Percentiles rank a stretch among this genome's conserved stretches.
Conservation (phyloP, 2,113 vertebrate genomes). For the Rutilus rutilus region DNA sequence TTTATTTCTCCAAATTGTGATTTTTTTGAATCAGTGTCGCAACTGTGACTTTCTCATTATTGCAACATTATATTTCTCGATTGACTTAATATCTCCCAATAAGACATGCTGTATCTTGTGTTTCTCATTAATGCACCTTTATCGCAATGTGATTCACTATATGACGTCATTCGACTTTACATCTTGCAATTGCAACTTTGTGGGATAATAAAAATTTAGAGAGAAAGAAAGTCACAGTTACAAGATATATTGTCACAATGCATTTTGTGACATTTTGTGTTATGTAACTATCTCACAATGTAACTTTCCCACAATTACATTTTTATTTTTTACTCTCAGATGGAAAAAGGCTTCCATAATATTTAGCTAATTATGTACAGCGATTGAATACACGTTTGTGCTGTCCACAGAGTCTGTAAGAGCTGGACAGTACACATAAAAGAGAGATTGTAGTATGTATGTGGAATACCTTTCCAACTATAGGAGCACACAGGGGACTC, state of each 20-base stretch:
- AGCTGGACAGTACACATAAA: not conserved
- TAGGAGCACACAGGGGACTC: slow-evolving; percentile 3
- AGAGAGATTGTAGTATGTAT: not conserved
- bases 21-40: not conserved
- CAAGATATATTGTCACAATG: not conserved
- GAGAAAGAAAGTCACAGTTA: not conserved
- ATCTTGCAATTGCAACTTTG: not conserved
- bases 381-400: not conserved
- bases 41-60: not conserved
- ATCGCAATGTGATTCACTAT: not conserved
- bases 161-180: not conserved
- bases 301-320: not conserved
- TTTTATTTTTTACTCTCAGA: not conserved
- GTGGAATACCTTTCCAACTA: not conserved
- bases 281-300: no score
- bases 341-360: not conserved
- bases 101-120: not conserved
- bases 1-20: not conserved
- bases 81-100: not conserved
- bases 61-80: not conserved
- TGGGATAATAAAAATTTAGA: not conserved
- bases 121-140: not conserved
- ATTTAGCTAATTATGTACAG: not conserved
- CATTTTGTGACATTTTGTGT: not conserved
- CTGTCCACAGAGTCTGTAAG: not conserved